Conservation (phyloP, 2,113 vertebrate genomes). For the Tragulus kanchil region DNA sequence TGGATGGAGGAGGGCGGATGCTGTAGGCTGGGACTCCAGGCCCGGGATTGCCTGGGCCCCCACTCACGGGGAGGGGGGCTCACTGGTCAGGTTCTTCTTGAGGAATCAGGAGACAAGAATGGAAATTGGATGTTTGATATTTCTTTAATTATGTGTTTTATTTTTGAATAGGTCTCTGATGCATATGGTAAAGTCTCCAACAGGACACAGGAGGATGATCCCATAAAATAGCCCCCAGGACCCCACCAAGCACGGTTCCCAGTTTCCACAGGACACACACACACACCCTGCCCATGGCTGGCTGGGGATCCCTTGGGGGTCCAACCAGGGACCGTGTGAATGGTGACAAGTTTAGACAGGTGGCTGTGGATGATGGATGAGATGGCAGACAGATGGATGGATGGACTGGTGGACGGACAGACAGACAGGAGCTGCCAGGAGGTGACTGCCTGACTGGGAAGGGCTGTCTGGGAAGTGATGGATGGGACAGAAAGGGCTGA, state of each 20-base stretch:
- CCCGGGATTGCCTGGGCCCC: not conserved
- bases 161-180: not conserved
- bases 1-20: not conserved
- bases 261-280: not conserved
- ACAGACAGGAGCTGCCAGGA: constrained; percentile 27
- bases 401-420: constrained; percentile 62
- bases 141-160: not conserved
- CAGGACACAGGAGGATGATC: not conserved
- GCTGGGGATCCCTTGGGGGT: not conserved
- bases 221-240: not conserved
- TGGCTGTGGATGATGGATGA: constrained; percentile 37
- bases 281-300: not conserved
- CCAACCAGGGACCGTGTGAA: not conserved
- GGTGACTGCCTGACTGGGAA: constrained; percentile 60
- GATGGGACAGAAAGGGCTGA: constrained; percentile 66
- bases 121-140: not conserved
- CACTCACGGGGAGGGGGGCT: not conserved
- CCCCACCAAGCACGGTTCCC: not conserved
- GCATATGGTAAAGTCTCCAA: not conserved
- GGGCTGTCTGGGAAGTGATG: constrained; percentile 70
- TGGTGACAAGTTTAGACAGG: not conserved
- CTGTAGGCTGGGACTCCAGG: not conserved
- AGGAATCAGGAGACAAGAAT: not conserved
- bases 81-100: not conserved
- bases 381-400: constrained; percentile 56